Evolutionary conservation across 1,140 invertebrate species (phyloP), one percentile per base, ranked within the genome.

Genomic region (Xylocopa sonorina): DNA sequence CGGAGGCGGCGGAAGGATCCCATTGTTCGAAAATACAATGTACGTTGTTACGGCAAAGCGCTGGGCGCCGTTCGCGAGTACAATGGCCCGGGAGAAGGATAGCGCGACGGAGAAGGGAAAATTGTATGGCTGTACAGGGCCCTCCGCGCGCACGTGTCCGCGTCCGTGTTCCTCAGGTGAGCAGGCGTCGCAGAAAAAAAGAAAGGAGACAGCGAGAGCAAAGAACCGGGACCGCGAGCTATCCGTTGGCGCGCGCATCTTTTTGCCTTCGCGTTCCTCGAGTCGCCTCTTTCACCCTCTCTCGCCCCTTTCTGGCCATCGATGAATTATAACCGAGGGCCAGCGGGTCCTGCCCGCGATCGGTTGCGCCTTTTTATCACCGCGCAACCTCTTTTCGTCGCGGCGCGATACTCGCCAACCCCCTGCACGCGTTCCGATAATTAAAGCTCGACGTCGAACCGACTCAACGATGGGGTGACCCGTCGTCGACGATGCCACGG

Each of bases 1-100:
- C 48, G 76, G 48, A 16, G 67, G 55, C 32, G 60, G 73, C 57
- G 69, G 78, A 78, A 85, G 80, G 76, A 75, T 72, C 76, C 86
- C 66, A 90, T 91, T 90, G 89, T 92, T 90, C 86, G 82, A 73
- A 85, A 83, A 84, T 88, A 88, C 84, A 90, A 89, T 89, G 83
- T 89, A 89, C 86, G 81, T 88, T 88, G 87, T 90, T 89, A 85
- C 69, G 79, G 71, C 72, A 87, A 84, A 84, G 84, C 84, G 83
- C 66, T 63, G 85, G 73, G 84, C 79, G 82, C 86, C 60, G 83
- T 83, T 82, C 81, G 79, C 76, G 79, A 81, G 72, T 46, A 90
- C 89, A 90, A 89, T 89, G 64, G 81, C 43, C 73, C 12, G 21
- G 43, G 50, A 75, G 55, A 41, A 69, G 82, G 64, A 76, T 50